These are phyloP conservation scores for Xestia rhomboidea DNA, from an alignment of 2,888 invertebrate species.

Conservation along the genomic window DNA sequence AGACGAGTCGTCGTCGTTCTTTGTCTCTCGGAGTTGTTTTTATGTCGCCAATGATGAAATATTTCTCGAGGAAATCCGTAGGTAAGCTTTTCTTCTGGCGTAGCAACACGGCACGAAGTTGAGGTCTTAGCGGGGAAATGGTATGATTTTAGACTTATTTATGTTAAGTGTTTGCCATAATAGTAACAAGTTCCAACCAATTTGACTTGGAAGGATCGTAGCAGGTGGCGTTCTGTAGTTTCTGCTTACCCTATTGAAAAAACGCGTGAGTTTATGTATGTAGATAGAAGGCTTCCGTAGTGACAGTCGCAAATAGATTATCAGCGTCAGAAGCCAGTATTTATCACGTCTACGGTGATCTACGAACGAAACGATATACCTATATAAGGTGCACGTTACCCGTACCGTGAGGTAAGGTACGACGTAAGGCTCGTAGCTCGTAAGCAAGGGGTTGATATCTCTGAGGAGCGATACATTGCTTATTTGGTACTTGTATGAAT, in stretches of 20 bases:
- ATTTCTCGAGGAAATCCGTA: conserved; percentile 40
- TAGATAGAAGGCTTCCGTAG: not conserved
- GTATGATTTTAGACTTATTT: conserved; percentile 5
- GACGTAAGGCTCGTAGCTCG: not conserved
- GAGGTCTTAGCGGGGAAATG: not conserved
- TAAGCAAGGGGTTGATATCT: conserved; percentile 51
- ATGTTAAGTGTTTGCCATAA: not conserved
- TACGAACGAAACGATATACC: conserved; percentile 9
- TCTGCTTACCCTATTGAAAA: not conserved
- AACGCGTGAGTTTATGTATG: not conserved
- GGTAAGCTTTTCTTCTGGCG: conserved; percentile 12
- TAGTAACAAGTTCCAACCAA: not conserved
- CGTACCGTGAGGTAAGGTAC: conserved; percentile 6
- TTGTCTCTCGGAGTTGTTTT: conserved; percentile 64
- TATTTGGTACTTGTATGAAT: conserved; percentile 55
- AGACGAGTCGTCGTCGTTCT: conserved; percentile 55
- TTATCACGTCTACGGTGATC: not conserved
- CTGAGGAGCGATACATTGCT: conserved; percentile 57
- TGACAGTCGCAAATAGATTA: not conserved
- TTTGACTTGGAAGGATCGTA: not conserved
- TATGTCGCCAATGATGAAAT: conserved; percentile 58
- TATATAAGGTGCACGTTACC: not conserved
- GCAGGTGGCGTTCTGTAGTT: not conserved
- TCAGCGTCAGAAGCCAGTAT: no score
- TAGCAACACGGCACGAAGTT: not conserved